These are phyloP conservation scores for Chlorodrepanis virens DNA, from an alignment of 2,113 vertebrate species.

Conservation along the genomic window DNA sequence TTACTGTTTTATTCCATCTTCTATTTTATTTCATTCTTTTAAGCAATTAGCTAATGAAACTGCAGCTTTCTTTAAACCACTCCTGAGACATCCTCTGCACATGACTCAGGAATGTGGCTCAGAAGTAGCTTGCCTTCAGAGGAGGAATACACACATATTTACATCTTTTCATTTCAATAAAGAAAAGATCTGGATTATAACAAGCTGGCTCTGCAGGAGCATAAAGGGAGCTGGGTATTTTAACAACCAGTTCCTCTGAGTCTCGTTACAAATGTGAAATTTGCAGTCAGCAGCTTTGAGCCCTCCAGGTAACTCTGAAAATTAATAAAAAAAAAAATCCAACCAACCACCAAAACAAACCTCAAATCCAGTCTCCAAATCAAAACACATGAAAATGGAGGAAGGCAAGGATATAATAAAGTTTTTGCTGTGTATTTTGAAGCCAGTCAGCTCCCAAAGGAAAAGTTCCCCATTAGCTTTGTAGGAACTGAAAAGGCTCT, in stretches of 20 bases:
- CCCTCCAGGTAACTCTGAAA: neutral
- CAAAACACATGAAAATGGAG: neutral
- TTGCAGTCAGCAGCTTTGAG: slow-evolving; percentile 27
- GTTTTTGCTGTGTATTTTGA: neutral
- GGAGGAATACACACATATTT: neutral
- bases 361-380: neutral
- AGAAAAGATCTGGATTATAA: neutral
- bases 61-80: neutral
- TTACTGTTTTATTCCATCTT: neutral
- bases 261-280: neutral
- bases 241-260: slow-evolving; percentile 25
- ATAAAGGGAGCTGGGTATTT: slow-evolving; percentile 6
- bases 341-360: neutral
- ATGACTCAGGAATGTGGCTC: neutral
- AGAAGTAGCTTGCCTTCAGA: neutral
- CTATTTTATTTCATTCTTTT: neutral
- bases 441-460: neutral
- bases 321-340: neutral
- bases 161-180: neutral
- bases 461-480: neutral
- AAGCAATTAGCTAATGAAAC: neutral
- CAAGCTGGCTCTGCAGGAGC: neutral
- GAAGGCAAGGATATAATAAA: neutral
- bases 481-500: neutral
- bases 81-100: neutral